phyloP scores from a whole-genome alignment of 2,113 vertebrate genomes.

The Haemorhous mexicanus region DNA sequence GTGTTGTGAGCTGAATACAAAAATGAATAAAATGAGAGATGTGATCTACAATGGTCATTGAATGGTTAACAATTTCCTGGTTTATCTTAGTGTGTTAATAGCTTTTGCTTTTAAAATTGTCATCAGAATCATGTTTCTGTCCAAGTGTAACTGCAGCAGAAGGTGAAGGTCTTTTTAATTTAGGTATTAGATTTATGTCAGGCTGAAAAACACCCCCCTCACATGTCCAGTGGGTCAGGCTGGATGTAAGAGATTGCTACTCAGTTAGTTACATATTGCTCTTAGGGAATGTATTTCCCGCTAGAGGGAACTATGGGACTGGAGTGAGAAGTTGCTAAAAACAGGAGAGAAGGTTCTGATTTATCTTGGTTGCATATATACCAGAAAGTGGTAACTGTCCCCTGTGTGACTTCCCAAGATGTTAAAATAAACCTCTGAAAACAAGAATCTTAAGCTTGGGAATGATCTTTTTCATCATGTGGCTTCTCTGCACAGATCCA shows the following conservation, averaged over 20 bases:
- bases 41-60: background rate
- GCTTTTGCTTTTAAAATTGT: background rate
- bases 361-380: background rate
- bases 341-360: background rate
- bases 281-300: background rate
- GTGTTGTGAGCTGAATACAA: background rate
- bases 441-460: background rate
- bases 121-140: background rate
- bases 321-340: background rate
- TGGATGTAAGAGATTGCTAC: background rate
- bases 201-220: background rate
- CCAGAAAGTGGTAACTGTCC: background rate
- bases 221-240: background rate
- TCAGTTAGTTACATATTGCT: background rate
- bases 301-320: constrained; percentile 38
- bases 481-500: background rate
- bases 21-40: background rate
- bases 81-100: background rate
- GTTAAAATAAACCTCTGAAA: background rate
- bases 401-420: background rate
- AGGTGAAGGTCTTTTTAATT: background rate
- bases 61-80: background rate
- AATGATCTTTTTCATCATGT: background rate
- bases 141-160: background rate
- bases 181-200: background rate